Conservation (phyloP, 2,888 invertebrate species). For the Kryphioiulus occultus region DNA sequence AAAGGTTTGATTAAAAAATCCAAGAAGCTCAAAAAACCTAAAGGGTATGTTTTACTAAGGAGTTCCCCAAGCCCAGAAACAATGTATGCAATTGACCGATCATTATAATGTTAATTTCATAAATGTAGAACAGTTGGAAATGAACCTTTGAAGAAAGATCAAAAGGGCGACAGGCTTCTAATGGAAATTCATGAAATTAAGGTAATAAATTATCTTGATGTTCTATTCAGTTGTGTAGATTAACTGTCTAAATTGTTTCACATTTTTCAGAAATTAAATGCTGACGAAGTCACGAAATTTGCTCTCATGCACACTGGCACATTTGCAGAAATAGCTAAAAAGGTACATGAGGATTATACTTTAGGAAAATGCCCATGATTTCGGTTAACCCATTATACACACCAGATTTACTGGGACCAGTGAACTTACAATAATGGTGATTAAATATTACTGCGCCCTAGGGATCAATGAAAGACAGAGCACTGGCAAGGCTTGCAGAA, state of each 20-base stretch:
- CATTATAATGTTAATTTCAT: background rate
- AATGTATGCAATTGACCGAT: no score
- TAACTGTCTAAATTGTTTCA: background rate
- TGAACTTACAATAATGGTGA: no score
- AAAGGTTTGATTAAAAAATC: conserved; percentile 42
- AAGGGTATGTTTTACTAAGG: background rate
- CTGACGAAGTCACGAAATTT: conserved; percentile 49
- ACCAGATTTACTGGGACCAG: no score
- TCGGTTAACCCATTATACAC: no score
- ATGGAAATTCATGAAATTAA: conserved; percentile 50
- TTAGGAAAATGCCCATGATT: no score
- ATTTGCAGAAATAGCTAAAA: conserved; percentile 29
- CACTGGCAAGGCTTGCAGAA: conserved; percentile 46
- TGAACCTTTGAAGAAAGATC: background rate
- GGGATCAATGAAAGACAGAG: conserved; percentile 42
- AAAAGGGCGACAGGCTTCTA: conserved; percentile 18
- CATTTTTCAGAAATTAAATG: conserved; percentile 48
- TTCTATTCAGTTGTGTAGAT: no score
- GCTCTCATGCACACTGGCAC: conserved; percentile 44
- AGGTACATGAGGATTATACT: conserved; percentile 1
- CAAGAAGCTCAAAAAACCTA: conserved; percentile 3
- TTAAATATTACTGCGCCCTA: background rate
- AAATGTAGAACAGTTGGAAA: background rate
- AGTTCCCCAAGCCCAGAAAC: no score
- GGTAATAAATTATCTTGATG: conserved; percentile 41